Conservation (phyloP, 2,113 vertebrate species). For the Ceuthmochares aereus region DNA sequence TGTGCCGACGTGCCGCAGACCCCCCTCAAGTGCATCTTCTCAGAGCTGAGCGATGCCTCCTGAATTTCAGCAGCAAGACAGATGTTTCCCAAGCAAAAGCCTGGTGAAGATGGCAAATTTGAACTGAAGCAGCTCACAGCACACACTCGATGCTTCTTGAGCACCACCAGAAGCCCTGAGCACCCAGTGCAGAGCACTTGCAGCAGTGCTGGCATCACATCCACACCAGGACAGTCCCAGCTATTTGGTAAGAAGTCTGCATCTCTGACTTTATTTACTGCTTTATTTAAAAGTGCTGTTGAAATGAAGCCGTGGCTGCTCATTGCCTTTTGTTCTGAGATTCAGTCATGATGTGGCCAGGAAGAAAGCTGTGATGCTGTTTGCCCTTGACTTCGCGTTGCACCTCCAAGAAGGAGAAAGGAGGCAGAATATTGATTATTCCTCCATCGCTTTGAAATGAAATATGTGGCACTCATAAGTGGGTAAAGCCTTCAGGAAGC, state of each 20-base stretch:
- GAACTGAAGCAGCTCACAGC: background rate
- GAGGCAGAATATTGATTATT: background rate
- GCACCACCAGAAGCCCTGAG: background rate
- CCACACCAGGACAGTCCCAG: background rate
- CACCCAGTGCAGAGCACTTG: background rate
- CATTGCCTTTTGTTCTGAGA: background rate
- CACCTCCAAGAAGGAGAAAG: background rate
- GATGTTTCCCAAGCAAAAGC: background rate
- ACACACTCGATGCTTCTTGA: background rate
- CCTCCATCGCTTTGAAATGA: background rate
- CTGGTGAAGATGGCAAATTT: fast-evolving
- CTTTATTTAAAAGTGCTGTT: background rate
- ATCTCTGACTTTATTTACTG: fast-evolving
- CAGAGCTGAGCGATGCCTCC: background rate
- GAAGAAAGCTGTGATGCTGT: background rate
- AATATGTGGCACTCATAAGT: background rate
- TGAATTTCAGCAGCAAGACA: background rate
- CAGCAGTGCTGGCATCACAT: fast-evolving
- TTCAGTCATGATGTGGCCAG: background rate
- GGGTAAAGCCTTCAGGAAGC: background rate
- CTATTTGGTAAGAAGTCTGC: background rate
- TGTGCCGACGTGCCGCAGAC: background rate
- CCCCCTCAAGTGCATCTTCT: background rate
- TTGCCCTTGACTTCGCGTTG: background rate
- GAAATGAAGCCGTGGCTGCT: fast-evolving